A percentile compares a stretch with the other conserved stretches of the same genome.
These are phyloP conservation scores for Sus scrofa DNA, from an alignment of 2,113 vertebrate species.

Conservation along the genomic window DNA sequence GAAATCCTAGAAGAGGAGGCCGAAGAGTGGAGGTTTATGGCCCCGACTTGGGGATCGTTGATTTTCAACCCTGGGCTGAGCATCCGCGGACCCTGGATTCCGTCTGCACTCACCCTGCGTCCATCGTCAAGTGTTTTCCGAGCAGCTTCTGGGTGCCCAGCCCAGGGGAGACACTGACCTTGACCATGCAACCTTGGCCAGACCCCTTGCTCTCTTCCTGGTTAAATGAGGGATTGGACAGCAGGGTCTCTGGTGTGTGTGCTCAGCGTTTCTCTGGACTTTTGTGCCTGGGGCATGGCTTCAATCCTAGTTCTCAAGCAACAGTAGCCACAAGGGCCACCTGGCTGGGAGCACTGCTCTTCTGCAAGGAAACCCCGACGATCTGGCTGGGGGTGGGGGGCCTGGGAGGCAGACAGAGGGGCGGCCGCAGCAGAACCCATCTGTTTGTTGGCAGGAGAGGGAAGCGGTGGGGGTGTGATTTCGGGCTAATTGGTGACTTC, in stretches of 20 bases:
- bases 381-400: background rate
- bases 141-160: background rate
- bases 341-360: background rate
- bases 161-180: background rate
- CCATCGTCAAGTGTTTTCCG: background rate
- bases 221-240: background rate
- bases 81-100: background rate
- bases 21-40: fast-evolving
- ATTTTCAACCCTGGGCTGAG: background rate
- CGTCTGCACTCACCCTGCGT: fast-evolving
- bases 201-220: background rate
- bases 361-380: background rate
- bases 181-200: background rate
- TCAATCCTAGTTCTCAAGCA: background rate
- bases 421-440: background rate
- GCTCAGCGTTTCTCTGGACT: background rate
- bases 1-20: background rate
- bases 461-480: background rate
- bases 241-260: background rate
- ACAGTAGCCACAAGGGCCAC: background rate
- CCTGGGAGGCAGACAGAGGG: background rate
- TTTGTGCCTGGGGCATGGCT: background rate
- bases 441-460: background rate
- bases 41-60: background rate
- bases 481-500: constrained; percentile 11